phyloP scores from a whole-genome alignment of 2,888 invertebrate genomes.

The Cephus sareptanus region DNA sequence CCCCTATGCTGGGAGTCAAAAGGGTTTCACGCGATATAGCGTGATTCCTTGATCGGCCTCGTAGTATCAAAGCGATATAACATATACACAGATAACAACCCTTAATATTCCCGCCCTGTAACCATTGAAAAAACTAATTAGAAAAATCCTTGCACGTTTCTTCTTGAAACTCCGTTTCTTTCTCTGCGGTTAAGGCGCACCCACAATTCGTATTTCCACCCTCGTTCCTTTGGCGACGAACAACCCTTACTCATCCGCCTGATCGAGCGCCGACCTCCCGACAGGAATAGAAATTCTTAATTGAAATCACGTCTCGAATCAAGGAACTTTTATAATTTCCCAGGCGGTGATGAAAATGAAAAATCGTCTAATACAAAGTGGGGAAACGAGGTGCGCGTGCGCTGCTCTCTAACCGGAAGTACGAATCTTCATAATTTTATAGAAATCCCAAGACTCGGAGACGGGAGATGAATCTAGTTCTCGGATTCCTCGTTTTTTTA shows the following conservation, averaged over 20 bases:
- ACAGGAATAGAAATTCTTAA: slow-evolving; percentile 52
- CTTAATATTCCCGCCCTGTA: too few species aligned
- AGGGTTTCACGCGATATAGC: too few species aligned
- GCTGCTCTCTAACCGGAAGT: too few species aligned
- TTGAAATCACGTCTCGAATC: slow-evolving; percentile 49
- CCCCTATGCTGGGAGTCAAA: too few species aligned
- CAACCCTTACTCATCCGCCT: not conserved
- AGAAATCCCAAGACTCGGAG: too few species aligned
- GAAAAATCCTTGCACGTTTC: slow-evolving; percentile 30
- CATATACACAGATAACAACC: too few species aligned
- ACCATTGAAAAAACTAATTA: slow-evolving; percentile 27
- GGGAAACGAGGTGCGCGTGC: not conserved
- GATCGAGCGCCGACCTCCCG: slow-evolving; percentile 7
- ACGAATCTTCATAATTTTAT: too few species aligned
- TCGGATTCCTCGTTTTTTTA: too few species aligned
- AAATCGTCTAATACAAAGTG: slow-evolving; percentile 42
- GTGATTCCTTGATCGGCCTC: too few species aligned
- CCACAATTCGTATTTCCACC: not conserved
- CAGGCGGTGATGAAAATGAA: slow-evolving; percentile 57
- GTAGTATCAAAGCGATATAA: too few species aligned
- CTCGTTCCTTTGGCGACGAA: not conserved
- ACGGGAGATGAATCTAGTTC: too few species aligned
- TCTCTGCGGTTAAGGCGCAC: slow-evolving; percentile 12
- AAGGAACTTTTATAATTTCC: slow-evolving; percentile 53
- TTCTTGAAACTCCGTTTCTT: slow-evolving; percentile 17